These are phyloP conservation scores for Andrena flavipes DNA, from an alignment of 2,888 invertebrate species.

Conservation along the genomic window DNA sequence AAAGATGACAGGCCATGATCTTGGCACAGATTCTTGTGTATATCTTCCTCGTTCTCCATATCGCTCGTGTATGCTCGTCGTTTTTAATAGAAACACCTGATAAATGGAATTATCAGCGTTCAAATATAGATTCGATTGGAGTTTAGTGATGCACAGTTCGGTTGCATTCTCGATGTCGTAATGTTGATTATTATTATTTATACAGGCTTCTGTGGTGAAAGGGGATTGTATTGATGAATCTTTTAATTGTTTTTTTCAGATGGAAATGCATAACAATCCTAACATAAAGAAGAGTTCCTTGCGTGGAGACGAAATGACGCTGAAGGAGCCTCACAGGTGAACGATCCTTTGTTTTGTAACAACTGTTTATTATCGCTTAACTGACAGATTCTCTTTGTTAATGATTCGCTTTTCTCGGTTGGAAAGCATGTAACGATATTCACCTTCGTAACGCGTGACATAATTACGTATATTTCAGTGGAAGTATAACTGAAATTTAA, in stretches of 20 bases:
- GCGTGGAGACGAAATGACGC: slow-evolving; percentile 75
- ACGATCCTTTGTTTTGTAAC: neutral
- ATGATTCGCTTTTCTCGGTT: neutral
- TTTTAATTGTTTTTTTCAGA: slow-evolving; percentile 71
- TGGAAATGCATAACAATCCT: slow-evolving; percentile 82
- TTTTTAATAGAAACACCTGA: neutral
- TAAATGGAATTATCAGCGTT: neutral
- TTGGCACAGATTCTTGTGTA: slow-evolving; percentile 23
- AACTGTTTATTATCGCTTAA: neutral
- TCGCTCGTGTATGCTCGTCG: neutral
- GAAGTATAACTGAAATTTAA: neutral
- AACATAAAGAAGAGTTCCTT: slow-evolving; percentile 73
- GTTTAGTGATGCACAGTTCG: neutral
- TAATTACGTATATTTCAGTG: neutral
- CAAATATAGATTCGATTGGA: neutral
- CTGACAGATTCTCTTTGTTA: neutral
- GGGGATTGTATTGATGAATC: neutral
- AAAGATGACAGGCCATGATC: slow-evolving; percentile 17
- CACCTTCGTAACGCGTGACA: neutral
- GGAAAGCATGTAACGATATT: neutral
- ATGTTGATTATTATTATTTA: neutral
- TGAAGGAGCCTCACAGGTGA: slow-evolving; percentile 79
- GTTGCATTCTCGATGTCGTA: neutral
- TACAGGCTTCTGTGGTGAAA: neutral
- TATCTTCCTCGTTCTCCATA: slow-evolving; percentile 28